A percentile compares a stretch with the other conserved stretches of the same genome.
phyloP scores from a whole-genome alignment of 2,113 vertebrate genomes.

The Melanerpes aurifrons region DNA sequence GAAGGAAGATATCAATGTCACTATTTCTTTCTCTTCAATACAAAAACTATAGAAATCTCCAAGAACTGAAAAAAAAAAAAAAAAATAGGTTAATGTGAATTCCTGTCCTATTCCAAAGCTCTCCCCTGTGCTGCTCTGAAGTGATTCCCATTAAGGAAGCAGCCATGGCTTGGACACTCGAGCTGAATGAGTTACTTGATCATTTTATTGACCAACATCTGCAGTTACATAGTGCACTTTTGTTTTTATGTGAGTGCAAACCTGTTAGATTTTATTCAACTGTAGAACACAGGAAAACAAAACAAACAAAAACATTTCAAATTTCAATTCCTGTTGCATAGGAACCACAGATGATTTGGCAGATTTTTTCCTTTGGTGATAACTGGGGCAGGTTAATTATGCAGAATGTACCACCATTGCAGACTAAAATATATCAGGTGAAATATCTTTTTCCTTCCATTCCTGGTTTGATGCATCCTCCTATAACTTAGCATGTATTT shows the following conservation, averaged over 20 bases:
- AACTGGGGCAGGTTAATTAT: no score
- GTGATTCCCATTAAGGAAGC: background rate
- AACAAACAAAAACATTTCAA: no score
- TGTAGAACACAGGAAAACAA: no score
- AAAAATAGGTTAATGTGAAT: background rate
- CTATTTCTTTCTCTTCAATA: background rate
- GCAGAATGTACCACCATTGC: no score
- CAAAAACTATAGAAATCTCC: background rate
- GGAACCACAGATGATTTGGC: no score
- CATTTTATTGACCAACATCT: background rate
- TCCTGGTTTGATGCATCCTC: background rate
- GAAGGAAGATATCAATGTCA: background rate
- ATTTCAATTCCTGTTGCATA: no score
- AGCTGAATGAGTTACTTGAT: background rate
- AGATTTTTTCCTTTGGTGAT: no score
- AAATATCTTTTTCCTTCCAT: no score
- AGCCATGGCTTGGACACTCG: background rate
- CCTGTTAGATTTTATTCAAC: background rate
- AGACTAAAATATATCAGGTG: no score
- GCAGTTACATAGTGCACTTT: background rate
- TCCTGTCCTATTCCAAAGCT: background rate
- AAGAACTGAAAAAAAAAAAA: background rate
- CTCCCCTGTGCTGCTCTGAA: background rate
- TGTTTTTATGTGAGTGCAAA: background rate
- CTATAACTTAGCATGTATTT: no score